A percentile compares a stretch with the other conserved stretches of the same genome.
phyloP scores from a whole-genome alignment of 2,797 vertebrate species.

The Fundulus diaphanus region DNA sequence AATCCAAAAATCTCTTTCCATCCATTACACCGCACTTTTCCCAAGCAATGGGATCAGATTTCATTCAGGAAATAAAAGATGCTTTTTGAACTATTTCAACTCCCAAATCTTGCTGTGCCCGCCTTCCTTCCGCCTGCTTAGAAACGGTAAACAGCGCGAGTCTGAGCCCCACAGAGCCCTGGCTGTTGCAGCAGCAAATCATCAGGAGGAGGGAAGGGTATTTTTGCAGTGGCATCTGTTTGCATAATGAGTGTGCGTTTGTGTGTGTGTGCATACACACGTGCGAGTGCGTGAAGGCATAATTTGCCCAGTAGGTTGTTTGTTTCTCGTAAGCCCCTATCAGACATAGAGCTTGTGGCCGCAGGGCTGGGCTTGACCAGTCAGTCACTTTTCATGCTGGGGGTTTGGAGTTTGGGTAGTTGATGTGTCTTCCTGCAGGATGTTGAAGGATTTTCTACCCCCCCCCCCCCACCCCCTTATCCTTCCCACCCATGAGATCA shows the following conservation, averaged over 20 bases:
- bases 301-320: conserved; percentile 68
- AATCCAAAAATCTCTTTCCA: conserved; percentile 71
- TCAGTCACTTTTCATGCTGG: conserved; percentile 51
- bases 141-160: conserved; percentile 53
- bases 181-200: conserved; percentile 48
- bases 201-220: conserved; percentile 43
- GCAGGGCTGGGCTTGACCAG: conserved; percentile 50
- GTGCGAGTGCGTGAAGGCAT: conserved; percentile 31
- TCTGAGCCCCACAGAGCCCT: conserved; percentile 32
- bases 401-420: conserved; percentile 47
- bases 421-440: conserved; percentile 54
- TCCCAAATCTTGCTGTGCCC: conserved; percentile 29
- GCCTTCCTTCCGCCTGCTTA: conserved; percentile 36
- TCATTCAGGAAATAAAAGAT: conserved; percentile 43
- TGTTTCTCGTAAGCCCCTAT: conserved; percentile 67
- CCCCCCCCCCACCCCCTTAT: neutral
- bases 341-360: conserved; percentile 57
- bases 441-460: conserved; percentile 33
- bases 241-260: conserved; percentile 36
- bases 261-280: conserved; percentile 22
- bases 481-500: conserved; percentile 20
- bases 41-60: conserved; percentile 56
- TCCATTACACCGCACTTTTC: conserved; percentile 66
- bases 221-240: conserved; percentile 46
- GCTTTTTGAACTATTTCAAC: conserved; percentile 46